Percentiles rank a stretch among this genome's conserved stretches.
phyloP scores from a whole-genome alignment of 2,113 vertebrate genomes.

The Aphyosemion australe region DNA sequence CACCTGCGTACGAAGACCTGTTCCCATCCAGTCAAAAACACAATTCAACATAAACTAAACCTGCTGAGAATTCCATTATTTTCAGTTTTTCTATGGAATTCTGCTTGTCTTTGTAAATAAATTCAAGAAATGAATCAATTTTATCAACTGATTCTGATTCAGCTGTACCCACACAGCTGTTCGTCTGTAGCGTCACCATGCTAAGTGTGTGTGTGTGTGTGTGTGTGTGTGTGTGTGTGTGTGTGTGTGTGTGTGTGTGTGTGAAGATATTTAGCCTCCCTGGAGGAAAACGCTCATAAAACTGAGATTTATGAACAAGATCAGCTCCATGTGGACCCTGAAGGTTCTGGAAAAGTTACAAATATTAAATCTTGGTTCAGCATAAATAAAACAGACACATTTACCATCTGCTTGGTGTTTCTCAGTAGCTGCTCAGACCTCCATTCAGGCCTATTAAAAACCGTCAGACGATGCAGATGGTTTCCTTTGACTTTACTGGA shows the following conservation, averaged over 20 bases:
- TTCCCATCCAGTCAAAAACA: conserved; percentile 23
- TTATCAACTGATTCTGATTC: too few species aligned
- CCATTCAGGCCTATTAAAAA: conserved; percentile 8
- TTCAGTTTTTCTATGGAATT: too few species aligned
- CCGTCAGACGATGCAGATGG: not conserved
- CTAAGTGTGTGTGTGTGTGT: conserved; percentile 37
- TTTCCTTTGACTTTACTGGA: not conserved
- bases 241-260: not conserved
- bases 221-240: conserved; percentile 32
- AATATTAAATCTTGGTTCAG: conserved; percentile 41
- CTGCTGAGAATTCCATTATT: too few species aligned
- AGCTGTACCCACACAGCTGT: too few species aligned
- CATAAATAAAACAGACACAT: conserved; percentile 20
- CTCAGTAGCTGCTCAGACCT: conserved; percentile 32
- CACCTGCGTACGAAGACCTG: conserved; percentile 68
- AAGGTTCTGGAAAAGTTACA: conserved; percentile 23
- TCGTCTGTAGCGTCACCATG: too few species aligned
- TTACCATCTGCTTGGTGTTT: conserved; percentile 30
- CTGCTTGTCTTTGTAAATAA: too few species aligned
- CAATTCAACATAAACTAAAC: not conserved
- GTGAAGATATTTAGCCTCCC: conserved; percentile 47
- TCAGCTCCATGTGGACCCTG: conserved; percentile 21
- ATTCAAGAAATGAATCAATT: too few species aligned
- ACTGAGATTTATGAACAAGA: conserved; percentile 49
- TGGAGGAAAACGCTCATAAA: conserved; percentile 53